phyloP scores from a whole-genome alignment of 2,797 vertebrate species.

The Poecilia gillii region DNA sequence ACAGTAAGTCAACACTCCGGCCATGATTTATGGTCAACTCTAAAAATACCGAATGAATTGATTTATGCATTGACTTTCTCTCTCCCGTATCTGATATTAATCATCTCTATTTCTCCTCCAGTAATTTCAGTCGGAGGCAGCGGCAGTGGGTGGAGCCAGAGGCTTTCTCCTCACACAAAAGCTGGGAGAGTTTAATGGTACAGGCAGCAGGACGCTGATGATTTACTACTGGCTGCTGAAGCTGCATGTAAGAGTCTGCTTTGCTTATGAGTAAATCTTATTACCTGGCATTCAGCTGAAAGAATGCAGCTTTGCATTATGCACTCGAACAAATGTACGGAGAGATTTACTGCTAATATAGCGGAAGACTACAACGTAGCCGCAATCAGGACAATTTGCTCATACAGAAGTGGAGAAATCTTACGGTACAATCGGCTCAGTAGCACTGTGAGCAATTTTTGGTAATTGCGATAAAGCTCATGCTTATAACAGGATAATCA shows the following conservation, averaged over 20 bases:
- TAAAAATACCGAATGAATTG: neutral
- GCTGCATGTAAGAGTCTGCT: slow-evolving; percentile 56
- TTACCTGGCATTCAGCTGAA: slow-evolving; percentile 18
- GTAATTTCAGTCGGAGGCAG: slow-evolving; percentile 60
- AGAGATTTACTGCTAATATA: slow-evolving; percentile 17
- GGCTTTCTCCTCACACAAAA: slow-evolving; percentile 22
- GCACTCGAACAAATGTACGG: slow-evolving; percentile 1
- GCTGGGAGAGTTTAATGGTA: slow-evolving; percentile 33
- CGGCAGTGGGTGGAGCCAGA: slow-evolving; percentile 39
- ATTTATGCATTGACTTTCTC: neutral
- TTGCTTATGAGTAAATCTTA: slow-evolving; percentile 29
- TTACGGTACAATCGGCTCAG: slow-evolving; percentile 14
- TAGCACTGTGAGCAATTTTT: slow-evolving; percentile 21
- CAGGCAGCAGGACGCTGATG: slow-evolving; percentile 34
- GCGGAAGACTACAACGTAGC: slow-evolving; percentile 19
- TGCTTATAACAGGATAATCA: neutral
- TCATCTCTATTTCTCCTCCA: slow-evolving; percentile 35
- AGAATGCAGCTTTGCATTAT: slow-evolving; percentile 12
- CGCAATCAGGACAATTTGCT: slow-evolving; percentile 36
- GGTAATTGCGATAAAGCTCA: neutral
- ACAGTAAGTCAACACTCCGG: slow-evolving; percentile 83
- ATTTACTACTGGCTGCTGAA: slow-evolving; percentile 23
- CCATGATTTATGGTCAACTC: neutral
- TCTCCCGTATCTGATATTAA: neutral
- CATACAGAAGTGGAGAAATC: slow-evolving; percentile 13